phyloP scores from a whole-genome alignment of 30 jellyfish, hydroid and myxozoan genomes.

The Chrysaora quinquecirrha region DNA sequence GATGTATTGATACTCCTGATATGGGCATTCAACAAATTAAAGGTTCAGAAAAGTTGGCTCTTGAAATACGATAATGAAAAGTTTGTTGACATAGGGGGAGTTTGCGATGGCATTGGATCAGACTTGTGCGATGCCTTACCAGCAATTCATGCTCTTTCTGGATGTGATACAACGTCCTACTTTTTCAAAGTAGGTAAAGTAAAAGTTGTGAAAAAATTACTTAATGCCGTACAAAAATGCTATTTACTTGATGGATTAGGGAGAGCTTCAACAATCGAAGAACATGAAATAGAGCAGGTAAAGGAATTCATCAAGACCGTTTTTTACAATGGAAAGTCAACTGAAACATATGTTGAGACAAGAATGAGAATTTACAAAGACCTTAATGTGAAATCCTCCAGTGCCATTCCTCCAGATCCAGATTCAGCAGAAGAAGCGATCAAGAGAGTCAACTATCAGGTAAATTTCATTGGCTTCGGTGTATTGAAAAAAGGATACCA shows the following conservation, averaged over 20 bases:
- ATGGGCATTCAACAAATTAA: slow-evolving; percentile 13
- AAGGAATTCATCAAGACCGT: slow-evolving; percentile 37
- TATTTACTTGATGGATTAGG: too few relatives aligned
- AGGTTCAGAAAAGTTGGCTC: slow-evolving; percentile 32
- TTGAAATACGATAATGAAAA: slow-evolving; percentile 47
- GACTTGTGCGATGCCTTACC: slow-evolving; percentile 39
- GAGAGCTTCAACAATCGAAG: too few relatives aligned
- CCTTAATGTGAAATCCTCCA: slow-evolving; percentile 34
- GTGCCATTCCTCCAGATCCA: slow-evolving; percentile 34
- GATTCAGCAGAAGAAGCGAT: slow-evolving; percentile 38
- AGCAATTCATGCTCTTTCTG: slow-evolving; percentile 45
- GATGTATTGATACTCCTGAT: slow-evolving; percentile 41
- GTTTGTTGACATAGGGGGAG: slow-evolving; percentile 48
- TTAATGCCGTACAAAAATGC: too few relatives aligned
- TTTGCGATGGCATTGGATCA: slow-evolving; percentile 28
- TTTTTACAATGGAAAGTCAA: slow-evolving; percentile 30
- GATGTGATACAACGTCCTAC: slow-evolving; percentile 60
- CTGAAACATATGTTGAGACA: slow-evolving; percentile 40
- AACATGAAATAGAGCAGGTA: slow-evolving; percentile 10
- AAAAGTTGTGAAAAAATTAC: too few relatives aligned
- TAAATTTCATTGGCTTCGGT: slow-evolving; percentile 30
- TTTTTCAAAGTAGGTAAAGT: slow-evolving; percentile 46
- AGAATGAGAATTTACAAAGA: slow-evolving; percentile 48
- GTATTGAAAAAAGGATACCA: not conserved
- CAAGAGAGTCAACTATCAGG: slow-evolving; percentile 37